phyloP scores from a whole-genome alignment of 2,113 vertebrate genomes.

The Azemiops feae region DNA sequence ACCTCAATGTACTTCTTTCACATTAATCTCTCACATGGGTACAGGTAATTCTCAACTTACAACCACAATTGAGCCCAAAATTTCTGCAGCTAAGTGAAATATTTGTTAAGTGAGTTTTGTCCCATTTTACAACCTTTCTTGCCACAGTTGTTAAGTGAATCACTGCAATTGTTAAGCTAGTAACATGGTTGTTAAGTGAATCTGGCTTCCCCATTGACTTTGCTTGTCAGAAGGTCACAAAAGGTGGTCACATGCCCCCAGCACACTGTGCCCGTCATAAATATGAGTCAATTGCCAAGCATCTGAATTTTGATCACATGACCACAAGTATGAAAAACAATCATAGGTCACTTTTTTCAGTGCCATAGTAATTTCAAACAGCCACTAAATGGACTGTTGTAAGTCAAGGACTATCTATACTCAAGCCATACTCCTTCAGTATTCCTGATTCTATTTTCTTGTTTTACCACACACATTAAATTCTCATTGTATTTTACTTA shows the following conservation, averaged over 20 bases:
- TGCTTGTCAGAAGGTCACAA: not conserved
- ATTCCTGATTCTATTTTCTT: not conserved
- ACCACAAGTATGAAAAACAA: not conserved
- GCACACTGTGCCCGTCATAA: not conserved
- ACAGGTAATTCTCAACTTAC: not conserved
- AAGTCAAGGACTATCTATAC: not conserved
- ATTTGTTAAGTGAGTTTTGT: not conserved
- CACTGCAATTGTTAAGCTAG: not conserved
- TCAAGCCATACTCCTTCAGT: not conserved
- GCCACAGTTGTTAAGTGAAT: not conserved
- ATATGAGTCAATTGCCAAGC: not conserved
- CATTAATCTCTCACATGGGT: not conserved
- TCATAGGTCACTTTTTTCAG: not conserved
- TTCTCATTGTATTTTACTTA: not conserved
- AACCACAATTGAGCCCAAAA: not conserved
- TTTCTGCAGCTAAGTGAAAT: not conserved
- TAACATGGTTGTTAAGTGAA: not conserved
- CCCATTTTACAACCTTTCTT: not conserved
- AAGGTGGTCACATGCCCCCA: not conserved
- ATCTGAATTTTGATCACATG: not conserved
- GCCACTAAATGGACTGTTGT: not conserved
- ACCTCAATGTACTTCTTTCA: not conserved
- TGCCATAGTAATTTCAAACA: not conserved
- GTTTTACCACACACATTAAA: not conserved
- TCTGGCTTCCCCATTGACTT: not conserved